Base-by-base conservation (phyloP, 1,140 invertebrate species). In the Leptinotarsa defecta region DNA sequence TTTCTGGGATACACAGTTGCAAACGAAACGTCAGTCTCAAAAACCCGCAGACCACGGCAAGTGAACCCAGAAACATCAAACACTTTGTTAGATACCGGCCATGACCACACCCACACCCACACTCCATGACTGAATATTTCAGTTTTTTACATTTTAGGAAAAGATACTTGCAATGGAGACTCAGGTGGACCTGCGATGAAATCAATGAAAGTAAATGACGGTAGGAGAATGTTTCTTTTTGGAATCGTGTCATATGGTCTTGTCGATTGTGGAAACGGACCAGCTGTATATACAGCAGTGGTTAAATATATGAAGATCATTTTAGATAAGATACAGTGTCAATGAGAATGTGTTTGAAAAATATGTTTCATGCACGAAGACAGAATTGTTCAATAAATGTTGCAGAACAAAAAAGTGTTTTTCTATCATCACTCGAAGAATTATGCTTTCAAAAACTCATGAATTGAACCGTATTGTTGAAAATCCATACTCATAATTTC, bases 121-220 rank as follows among this genome's bases (percentile, higher is more conserved):
- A 34, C 34, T 34, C 8, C 34, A 34, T 34, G 34, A 34, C 5
- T 8, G 1, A n/a, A n/a, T 57, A 17, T 6, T n/a, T 57, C 27
- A 65, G 19, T 65, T 20, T 4, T n/a, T 65, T 65, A 11, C 8
- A 11, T 34, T 24, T 15, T 3, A 78, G 86, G 84, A 2, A 68
- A 84, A 63, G 88, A 89, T 75, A 87, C 87, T 0, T 94, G 92
- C 78, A 83, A 86, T 34, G 93, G 93, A 2, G 94, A 95, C 78
- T 94, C 93, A 2, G 94, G 94, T 86, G 91, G 91, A 3, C 91
- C 91, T 0, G 84, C 93, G 1, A 89, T 92, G 88, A 88, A 88
- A 74, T 83, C 87, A 22, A 85, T 86, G 63, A 79, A 80, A 27
- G 83, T 71, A 19, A 71, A 84, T 48, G 82, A 81, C 11, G 65